These are phyloP conservation scores for Drosophila cognata DNA, from an alignment of 2,888 invertebrate species.

Conservation along the genomic window DNA sequence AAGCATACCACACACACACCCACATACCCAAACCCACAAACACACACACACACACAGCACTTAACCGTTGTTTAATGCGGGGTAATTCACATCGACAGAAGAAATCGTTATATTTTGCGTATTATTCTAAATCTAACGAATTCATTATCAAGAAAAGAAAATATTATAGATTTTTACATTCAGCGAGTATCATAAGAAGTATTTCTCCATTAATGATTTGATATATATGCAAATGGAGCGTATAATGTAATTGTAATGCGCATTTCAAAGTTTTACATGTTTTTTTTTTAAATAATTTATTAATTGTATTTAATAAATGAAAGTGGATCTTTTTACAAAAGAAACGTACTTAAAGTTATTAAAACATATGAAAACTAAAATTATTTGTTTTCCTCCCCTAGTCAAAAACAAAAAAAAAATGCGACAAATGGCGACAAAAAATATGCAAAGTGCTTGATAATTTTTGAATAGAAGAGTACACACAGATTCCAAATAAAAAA, in stretches of 20 bases:
- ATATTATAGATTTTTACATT: conserved; percentile 10
- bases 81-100: conserved; percentile 30
- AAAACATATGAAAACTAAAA: conserved; percentile 46
- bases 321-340: conserved; percentile 66
- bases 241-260: conserved; percentile 66
- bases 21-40: neutral
- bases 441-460: neutral
- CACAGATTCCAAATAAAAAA: no score
- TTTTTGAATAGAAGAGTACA: neutral
- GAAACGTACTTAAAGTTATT: conserved; percentile 77
- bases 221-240: conserved; percentile 42
- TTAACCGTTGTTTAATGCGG: conserved; percentile 31
- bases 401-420: no score
- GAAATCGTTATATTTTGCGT: conserved; percentile 50
- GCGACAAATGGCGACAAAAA: neutral
- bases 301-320: conserved; percentile 68
- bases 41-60: conserved; percentile 17
- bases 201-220: conserved; percentile 72
- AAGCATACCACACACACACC: conserved; percentile 21
- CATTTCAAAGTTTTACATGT: conserved; percentile 79
- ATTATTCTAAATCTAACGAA: conserved; percentile 68
- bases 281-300: conserved; percentile 75
- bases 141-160: conserved; percentile 24
- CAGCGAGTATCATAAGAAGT: conserved; percentile 59
- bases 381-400: neutral